Percentiles rank a stretch among this genome's conserved stretches.
Conservation (phyloP, 2,888 invertebrate species). For the Pelosia muscerda region DNA sequence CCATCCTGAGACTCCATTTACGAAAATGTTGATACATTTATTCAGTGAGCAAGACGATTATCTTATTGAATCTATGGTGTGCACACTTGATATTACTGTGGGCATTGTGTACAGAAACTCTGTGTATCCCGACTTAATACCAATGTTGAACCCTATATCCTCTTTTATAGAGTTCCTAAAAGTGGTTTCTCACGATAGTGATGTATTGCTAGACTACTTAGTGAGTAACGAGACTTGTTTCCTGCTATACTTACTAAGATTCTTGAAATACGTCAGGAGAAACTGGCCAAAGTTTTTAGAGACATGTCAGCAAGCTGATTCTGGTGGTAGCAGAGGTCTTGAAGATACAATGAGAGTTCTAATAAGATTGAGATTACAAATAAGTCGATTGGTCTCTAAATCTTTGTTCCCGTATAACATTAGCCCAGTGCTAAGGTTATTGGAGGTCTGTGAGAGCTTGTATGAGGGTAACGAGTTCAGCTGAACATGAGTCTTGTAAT, state of each 20-base stretch:
- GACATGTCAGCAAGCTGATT: slow-evolving; percentile 90
- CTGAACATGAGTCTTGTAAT: slow-evolving; percentile 74
- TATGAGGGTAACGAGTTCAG: slow-evolving; percentile 94
- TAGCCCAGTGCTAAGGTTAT: slow-evolving; percentile 93
- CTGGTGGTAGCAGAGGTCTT: slow-evolving; percentile 86
- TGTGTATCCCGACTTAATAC: slow-evolving; percentile 92
- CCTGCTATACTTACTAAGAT: slow-evolving; percentile 92
- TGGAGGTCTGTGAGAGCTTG: slow-evolving; percentile 94
- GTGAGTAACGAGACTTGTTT: slow-evolving; percentile 97
- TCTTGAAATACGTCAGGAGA: slow-evolving; percentile 93
- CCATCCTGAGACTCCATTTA: slow-evolving; percentile 95
- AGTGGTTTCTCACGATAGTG: slow-evolving; percentile 93
- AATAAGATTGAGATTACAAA: slow-evolving; percentile 92
- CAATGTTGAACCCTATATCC: slow-evolving; percentile 93
- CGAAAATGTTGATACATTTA: slow-evolving; percentile 95
- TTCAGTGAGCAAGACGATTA: slow-evolving; percentile 97
- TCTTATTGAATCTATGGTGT: slow-evolving; percentile 96
- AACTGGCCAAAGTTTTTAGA: slow-evolving; percentile 94
- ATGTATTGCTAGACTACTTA: slow-evolving; percentile 93
- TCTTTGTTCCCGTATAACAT: slow-evolving; percentile 96
- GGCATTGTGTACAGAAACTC: slow-evolving; percentile 94
- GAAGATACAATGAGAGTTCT: slow-evolving; percentile 95
- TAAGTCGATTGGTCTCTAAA: slow-evolving; percentile 93
- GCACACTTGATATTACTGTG: slow-evolving; percentile 94
- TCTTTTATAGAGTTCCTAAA: slow-evolving; percentile 96